Evolutionary conservation across 2,888 invertebrate genomes (phyloP).

Genomic region (Timandra comae): DNA sequence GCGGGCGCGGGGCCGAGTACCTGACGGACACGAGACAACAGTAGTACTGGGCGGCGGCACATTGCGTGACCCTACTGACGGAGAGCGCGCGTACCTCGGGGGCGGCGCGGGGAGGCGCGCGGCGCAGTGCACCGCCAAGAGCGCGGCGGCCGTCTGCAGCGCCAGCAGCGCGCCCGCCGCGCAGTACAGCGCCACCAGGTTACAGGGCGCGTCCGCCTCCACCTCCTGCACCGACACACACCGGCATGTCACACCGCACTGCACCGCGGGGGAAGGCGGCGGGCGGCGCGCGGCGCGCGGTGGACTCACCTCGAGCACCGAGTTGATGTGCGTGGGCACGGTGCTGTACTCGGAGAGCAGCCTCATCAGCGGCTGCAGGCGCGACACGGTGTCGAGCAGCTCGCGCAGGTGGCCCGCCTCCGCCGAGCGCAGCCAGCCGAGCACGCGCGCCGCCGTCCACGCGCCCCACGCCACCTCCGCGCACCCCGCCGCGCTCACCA

Average conservation of each 20-base stretch:
- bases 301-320: constrained; percentile 33
- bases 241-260: no score
- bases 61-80: constrained; percentile 13
- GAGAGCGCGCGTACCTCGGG: constrained; percentile 7
- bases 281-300: background rate
- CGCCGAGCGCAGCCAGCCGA: constrained; percentile 26
- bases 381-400: constrained; percentile 30
- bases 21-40: no score
- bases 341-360: constrained; percentile 34
- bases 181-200: constrained; percentile 30
- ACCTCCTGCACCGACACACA: constrained; percentile 33
- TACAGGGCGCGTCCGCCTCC: constrained; percentile 39
- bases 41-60: background rate
- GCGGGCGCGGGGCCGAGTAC: constrained; percentile 16
- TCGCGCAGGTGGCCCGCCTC: constrained; percentile 29
- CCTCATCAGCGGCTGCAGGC: constrained; percentile 26
- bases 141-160: constrained; percentile 35
- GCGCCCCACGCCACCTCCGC: constrained; percentile 24
- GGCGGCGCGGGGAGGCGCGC: constrained; percentile 6
- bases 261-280: no score
- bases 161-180: constrained; percentile 20
- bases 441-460: constrained; percentile 33
- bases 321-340: constrained; percentile 30
- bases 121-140: constrained; percentile 21
- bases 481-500: constrained; percentile 34